Evolutionary conservation across 92 coral and sea anemone species (phyloP).

Genomic region (Porites rus): DNA sequence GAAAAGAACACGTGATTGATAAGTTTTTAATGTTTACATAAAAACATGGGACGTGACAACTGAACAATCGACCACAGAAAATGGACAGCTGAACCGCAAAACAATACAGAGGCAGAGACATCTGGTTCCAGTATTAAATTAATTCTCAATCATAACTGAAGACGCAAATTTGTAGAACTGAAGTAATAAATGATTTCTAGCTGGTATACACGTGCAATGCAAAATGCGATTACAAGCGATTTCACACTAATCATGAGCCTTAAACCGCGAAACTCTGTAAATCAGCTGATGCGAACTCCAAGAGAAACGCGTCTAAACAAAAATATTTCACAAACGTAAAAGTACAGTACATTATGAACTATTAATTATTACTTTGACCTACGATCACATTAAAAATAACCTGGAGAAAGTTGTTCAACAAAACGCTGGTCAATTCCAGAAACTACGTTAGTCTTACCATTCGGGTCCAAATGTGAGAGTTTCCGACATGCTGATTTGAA

Average conservation of each 20-base stretch:
- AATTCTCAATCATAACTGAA: too few relatives aligned
- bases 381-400: background rate
- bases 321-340: background rate
- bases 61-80: background rate
- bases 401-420: background rate
- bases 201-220: background rate
- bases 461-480: constrained; percentile 99
- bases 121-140: too few relatives aligned
- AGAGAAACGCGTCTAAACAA: too few relatives aligned
- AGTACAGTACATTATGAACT: background rate
- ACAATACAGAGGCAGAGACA: background rate
- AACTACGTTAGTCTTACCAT: constrained; percentile 74
- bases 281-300: background rate
- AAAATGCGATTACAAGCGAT: too few relatives aligned
- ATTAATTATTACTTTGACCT: background rate
- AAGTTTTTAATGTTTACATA: too few relatives aligned
- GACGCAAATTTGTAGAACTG: too few relatives aligned
- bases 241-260: background rate
- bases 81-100: background rate
- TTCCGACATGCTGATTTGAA: constrained; percentile 90
- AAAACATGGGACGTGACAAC: too few relatives aligned
- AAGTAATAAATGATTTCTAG: background rate
- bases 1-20: too few relatives aligned
- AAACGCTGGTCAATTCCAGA: background rate
- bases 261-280: background rate